Evolutionary conservation across 53 echinoderm and acorn worm species (phyloP), one percentile per base, ranked within the genome.

Genomic region (Zoroaster sp.): DNA sequence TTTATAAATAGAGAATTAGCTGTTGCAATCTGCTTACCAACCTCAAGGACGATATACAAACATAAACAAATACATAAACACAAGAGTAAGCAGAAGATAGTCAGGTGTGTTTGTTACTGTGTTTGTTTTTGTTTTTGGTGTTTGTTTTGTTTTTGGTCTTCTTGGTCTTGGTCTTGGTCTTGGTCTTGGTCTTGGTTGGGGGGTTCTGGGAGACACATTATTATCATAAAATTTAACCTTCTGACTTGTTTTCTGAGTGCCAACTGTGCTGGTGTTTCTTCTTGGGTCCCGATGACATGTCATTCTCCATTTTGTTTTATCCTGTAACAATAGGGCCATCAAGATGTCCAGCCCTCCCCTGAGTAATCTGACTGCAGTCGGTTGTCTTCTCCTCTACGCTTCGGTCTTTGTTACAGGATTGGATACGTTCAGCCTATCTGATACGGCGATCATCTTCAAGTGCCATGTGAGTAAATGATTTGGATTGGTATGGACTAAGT

Each of bases 261-360:
- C n/a, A n/a, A n/a, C 4, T 68, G 68, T 68, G 12, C 31, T 71
- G 17, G 34, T 71, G 2, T 25, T 25, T 30, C 15, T 44, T 75
- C 12, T 20, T 52, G 35, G 14, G 12, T 38, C n/a, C n/a, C n/a
- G n/a, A n/a, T n/a, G n/a, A n/a, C n/a, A n/a, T n/a, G n/a, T n/a
- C n/a, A n/a, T n/a, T n/a, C n/a, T n/a, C n/a, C n/a, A n/a, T n/a
- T 75, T 13, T 20, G n/a, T 38, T 15, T 37, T 6, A 34, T 82
- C 25, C 23, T 14, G 12, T 41, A 14, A 5, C 4, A 66, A 6
- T 73, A 92, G 92, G 66, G 78, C 89, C 14, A 83, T 92, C 75
- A 92, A 92, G 65, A 88, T 92, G 72, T 88, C 92, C 17, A 88
- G 83, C 49, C 92, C 92, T 17, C 18, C 82, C 36, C 83, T 92